Conservation (phyloP, 2,797 vertebrate species). For the Lerista edwardsae region DNA sequence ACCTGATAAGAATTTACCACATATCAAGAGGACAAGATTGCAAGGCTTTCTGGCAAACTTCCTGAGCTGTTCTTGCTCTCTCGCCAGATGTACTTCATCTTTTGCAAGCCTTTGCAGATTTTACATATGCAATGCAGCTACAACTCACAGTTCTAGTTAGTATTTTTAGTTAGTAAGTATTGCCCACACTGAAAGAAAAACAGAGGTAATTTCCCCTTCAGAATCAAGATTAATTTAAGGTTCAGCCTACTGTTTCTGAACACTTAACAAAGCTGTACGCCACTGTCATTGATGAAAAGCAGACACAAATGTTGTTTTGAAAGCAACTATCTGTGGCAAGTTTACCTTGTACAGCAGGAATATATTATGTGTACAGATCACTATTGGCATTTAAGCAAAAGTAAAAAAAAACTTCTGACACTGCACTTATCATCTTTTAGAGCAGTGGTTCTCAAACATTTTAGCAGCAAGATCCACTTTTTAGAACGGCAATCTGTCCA, state of each 20-base stretch:
- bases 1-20: slow-evolving; percentile 74
- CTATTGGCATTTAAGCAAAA: too few species aligned
- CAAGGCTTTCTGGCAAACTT: slow-evolving; percentile 62
- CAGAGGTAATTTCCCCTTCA: background rate
- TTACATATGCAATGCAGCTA: background rate
- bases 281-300: too few species aligned
- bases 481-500: too few species aligned
- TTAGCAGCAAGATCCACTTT: too few species aligned
- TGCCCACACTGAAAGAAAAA: background rate
- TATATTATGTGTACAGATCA: too few species aligned
- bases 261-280: background rate
- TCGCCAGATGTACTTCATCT: background rate
- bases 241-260: background rate
- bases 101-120: background rate
- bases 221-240: background rate
- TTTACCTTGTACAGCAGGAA: background rate
- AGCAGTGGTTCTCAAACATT: too few species aligned
- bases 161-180: too few species aligned
- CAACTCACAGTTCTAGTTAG: background rate
- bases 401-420: too few species aligned
- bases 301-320: background rate
- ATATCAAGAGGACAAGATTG: slow-evolving; percentile 62
- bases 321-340: background rate
- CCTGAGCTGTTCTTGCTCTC: slow-evolving; percentile 37
- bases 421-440: too few species aligned